Conservation (phyloP, 2,888 invertebrate species). For the Entomobrya proxima region DNA sequence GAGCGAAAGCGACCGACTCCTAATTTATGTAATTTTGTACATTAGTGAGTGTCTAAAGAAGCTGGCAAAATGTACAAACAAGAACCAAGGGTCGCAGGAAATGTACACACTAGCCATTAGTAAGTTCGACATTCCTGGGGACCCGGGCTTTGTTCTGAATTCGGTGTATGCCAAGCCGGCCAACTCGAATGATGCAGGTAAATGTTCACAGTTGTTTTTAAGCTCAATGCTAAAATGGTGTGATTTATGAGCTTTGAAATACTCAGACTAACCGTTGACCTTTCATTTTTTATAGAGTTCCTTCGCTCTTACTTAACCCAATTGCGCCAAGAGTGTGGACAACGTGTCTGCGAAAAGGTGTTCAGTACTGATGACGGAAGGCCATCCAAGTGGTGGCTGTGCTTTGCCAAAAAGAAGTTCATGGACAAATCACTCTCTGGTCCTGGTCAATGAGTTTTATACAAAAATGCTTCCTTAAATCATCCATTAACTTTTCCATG, state of each 20-base stretch:
- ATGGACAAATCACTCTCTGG: slow-evolving; percentile 98
- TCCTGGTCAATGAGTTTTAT: slow-evolving; percentile 83
- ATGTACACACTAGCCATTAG: slow-evolving; percentile 97
- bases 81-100: slow-evolving; percentile 93
- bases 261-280: too few relatives aligned
- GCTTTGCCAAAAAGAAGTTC: slow-evolving; percentile 99
- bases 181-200: slow-evolving; percentile 88
- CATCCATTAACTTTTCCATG: slow-evolving; percentile 13
- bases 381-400: slow-evolving; percentile 99
- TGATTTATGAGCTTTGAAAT: too few relatives aligned
- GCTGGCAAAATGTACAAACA: slow-evolving; percentile 92
- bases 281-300: slow-evolving; percentile 83
- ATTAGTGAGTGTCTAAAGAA: slow-evolving; percentile 98
- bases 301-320: slow-evolving; percentile 96
- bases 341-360: slow-evolving; percentile 93
- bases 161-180: slow-evolving; percentile 94
- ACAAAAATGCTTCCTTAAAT: not conserved
- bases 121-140: slow-evolving; percentile 97
- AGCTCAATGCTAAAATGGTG: too few relatives aligned
- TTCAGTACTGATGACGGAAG: slow-evolving; percentile 93
- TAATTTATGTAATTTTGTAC: slow-evolving; percentile 98
- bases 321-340: slow-evolving; percentile 95
- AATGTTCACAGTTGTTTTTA: too few relatives aligned
- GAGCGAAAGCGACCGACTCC: slow-evolving; percentile 96
- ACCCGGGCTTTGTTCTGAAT: slow-evolving; percentile 94